phyloP scores from a whole-genome alignment of 2,888 invertebrate genomes.

The Onthophagus sagittarius region DNA sequence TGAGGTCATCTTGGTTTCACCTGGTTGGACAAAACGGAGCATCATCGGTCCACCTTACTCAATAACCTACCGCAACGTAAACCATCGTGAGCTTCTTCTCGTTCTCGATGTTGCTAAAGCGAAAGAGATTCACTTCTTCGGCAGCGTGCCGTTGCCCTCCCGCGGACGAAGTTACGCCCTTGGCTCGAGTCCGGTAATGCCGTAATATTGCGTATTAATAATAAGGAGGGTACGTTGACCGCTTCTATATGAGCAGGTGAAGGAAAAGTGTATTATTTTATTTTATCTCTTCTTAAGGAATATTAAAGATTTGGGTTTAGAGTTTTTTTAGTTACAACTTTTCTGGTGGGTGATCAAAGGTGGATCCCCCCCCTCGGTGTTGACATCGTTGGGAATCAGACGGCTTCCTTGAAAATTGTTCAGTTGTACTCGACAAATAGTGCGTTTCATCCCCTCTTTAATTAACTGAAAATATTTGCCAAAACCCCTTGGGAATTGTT shows the following conservation, averaged over 20 bases:
- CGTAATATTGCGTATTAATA: neutral
- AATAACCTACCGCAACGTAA: neutral
- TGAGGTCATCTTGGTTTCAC: neutral
- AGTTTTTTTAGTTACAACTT: neutral
- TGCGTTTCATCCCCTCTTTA: slow-evolving; percentile 37
- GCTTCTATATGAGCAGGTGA: neutral
- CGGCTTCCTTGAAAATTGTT: neutral
- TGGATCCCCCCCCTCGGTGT: neutral
- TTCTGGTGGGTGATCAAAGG: neutral
- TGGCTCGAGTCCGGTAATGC: neutral
- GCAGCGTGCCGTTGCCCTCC: neutral
- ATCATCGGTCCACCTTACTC: neutral
- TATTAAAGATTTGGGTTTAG: neutral
- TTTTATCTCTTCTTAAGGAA: neutral
- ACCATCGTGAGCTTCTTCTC: neutral
- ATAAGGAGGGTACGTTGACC: neutral
- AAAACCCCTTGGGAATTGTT: slow-evolving; percentile 22
- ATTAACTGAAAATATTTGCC: slow-evolving; percentile 46
- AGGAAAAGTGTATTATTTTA: neutral
- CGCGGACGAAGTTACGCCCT: neutral
- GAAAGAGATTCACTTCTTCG: neutral
- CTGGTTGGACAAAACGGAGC: neutral
- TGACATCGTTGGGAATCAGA: neutral
- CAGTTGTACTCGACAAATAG: slow-evolving; percentile 12
- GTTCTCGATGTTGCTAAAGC: neutral